Base-by-base conservation (phyloP, 2,888 invertebrate species). In the Eugnorisma glareosa region DNA sequence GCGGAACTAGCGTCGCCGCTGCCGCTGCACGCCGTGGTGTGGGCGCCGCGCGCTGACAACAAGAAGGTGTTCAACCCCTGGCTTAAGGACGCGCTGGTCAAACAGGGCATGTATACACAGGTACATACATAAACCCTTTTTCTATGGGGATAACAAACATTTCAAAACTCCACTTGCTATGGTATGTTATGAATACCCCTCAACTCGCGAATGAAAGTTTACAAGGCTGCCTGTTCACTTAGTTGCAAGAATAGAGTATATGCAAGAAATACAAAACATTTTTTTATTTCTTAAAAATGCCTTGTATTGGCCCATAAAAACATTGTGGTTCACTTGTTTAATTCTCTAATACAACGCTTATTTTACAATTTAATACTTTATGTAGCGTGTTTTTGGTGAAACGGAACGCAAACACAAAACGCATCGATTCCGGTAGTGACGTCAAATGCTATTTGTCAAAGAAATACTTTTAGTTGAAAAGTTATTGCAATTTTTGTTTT, bases 51-150 rank as follows among this genome's bases (percentile, higher is more conserved):
- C 66, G 98, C 98, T 1, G 98, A 98, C 54, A 98, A 98, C 93
- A 97, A 97, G 82, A 98, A 99, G 94, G 97, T 98, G 10, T 98
- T 98, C 94, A 98, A 98, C 88, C 98, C 98, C 61, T 99, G 99
- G 98, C 97, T 99, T 90, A 99, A 99, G 92, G 99, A 99, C 92
- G 98, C 98, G 75, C 97, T 99, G 3, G 98, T 99, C 11, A 99
- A 98, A 90, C 99, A 99, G 96, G 99, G 99, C 81, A 98, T 99
- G 98, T 98, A 98, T 88, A 98, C 98, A 0, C 98, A 98, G 95
- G 97, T 64, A 61, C 31, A 1, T 59, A 21, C 59, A 21, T 61
- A 35, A 10, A 31, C 10, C 0, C 31, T 31, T 61, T 4, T 61
- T 31, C 28, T 21, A 59, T 31, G 8, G 28, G 18, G 18, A 28